Conservation (phyloP, 2,888 invertebrate genomes). For the Bedellia somnulentella region DNA sequence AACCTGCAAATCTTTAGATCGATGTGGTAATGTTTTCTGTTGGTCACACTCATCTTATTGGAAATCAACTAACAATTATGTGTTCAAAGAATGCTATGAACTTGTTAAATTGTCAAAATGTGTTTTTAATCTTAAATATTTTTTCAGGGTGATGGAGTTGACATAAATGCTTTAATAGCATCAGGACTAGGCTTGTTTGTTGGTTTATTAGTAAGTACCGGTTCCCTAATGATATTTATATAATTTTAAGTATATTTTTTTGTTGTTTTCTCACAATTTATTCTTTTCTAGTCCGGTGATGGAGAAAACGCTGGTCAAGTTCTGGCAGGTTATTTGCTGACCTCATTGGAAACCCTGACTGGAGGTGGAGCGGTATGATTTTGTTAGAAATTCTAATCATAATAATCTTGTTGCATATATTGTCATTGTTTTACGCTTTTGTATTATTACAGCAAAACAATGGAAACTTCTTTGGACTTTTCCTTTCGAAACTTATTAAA, state of each 20-base stretch:
- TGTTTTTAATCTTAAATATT: too few relatives aligned
- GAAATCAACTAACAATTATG: too few relatives aligned
- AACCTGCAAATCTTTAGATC: too few relatives aligned
- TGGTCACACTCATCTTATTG: too few relatives aligned
- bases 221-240: not conserved
- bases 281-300: constrained; percentile 35
- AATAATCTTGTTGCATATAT: not conserved
- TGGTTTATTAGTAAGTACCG: constrained; percentile 35
- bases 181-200: constrained; percentile 44
- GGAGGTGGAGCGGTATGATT: constrained; percentile 49
- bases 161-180: constrained; percentile 39
- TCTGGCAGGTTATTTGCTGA: constrained; percentile 39
- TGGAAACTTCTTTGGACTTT: constrained; percentile 45
- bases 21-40: constrained; percentile 1
- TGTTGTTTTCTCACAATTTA: not conserved
- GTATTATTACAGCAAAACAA: constrained; percentile 43
- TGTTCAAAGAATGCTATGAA: too few relatives aligned
- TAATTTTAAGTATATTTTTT: not conserved
- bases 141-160: constrained; percentile 49
- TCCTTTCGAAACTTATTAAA: constrained; percentile 37
- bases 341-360: constrained; percentile 42
- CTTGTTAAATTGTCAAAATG: too few relatives aligned
- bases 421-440: not conserved
- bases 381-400: not conserved
- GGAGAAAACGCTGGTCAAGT: constrained; percentile 44